Evolutionary conservation across 2,113 vertebrate genomes (phyloP).

Genomic region (Entelurus aequoreus): DNA sequence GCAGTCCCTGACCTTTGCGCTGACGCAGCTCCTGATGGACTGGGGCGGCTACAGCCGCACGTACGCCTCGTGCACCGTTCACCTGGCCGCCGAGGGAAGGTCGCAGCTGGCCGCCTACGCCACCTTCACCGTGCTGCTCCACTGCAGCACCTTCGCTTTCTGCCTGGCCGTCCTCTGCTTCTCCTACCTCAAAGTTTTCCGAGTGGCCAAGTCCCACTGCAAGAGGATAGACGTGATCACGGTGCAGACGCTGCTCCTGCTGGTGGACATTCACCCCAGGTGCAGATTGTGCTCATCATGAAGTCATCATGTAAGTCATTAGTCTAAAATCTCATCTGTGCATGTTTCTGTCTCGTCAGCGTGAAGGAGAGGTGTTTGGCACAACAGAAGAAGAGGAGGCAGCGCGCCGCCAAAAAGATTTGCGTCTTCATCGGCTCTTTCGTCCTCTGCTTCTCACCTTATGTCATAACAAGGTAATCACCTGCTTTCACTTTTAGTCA

Average conservation of each 20-base stretch:
- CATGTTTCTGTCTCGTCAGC: conserved; percentile 44
- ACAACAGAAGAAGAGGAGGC: conserved; percentile 73
- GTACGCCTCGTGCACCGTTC: conserved; percentile 75
- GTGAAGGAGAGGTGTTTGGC: conserved; percentile 75
- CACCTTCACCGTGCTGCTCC: conserved; percentile 73
- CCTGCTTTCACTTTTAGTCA: neutral
- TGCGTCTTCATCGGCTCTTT: conserved; percentile 80
- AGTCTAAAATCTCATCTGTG: neutral
- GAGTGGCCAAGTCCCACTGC: conserved; percentile 77
- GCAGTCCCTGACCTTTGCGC: conserved; percentile 70
- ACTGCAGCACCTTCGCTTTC: conserved; percentile 70
- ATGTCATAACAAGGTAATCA: conserved; percentile 74
- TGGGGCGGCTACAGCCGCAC: conserved; percentile 74
- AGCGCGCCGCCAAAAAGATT: conserved; percentile 75
- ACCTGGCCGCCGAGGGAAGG: conserved; percentile 52
- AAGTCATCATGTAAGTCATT: neutral
- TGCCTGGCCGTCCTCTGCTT: conserved; percentile 73
- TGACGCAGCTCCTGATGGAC: conserved; percentile 67
- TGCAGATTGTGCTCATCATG: conserved; percentile 8
- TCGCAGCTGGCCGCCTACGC: conserved; percentile 62
- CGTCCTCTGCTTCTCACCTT: conserved; percentile 77
- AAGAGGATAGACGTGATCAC: conserved; percentile 75
- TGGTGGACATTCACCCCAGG: conserved; percentile 81
- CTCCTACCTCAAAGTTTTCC: conserved; percentile 74
- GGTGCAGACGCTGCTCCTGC: conserved; percentile 75